These are phyloP conservation scores for Aphelocoma californica DNA, from an alignment of 2,797 vertebrate species.

Conservation along the genomic window DNA sequence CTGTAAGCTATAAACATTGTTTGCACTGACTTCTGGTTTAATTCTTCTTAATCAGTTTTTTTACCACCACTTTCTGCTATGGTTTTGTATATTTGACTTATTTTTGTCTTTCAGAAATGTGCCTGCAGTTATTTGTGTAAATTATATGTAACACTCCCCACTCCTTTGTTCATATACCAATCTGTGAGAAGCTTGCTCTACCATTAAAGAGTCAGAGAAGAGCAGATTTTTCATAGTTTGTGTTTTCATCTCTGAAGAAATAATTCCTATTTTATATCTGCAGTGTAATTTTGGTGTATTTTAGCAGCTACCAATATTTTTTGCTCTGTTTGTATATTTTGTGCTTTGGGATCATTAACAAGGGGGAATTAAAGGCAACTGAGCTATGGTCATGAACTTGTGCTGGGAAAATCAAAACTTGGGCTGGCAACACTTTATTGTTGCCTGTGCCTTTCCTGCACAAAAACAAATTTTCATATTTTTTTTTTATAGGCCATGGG, in stretches of 20 bases:
- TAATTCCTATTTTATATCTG: not conserved
- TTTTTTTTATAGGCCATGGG: not conserved
- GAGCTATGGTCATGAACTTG: not conserved
- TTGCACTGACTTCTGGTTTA: not conserved
- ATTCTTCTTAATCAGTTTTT: constrained; percentile 1
- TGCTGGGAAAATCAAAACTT: not conserved
- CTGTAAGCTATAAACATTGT: not conserved
- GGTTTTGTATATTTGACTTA: constrained; percentile 39
- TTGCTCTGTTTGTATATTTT: not conserved
- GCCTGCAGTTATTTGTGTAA: constrained; percentile 39
- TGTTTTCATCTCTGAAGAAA: not conserved
- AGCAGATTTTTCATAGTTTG: not conserved
- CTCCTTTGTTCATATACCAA: constrained; percentile 6
- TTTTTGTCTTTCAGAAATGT: constrained; percentile 65
- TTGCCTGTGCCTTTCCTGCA: not conserved
- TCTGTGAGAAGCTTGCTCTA: not conserved
- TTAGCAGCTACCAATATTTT: not conserved
- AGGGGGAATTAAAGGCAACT: not conserved
- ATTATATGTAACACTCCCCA: not conserved
- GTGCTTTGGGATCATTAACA: not conserved
- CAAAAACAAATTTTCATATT: not conserved
- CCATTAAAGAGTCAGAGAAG: not conserved
- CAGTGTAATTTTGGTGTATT: not conserved
- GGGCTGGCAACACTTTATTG: not conserved
- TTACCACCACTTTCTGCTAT: constrained; percentile 37